Percentiles rank a stretch among this genome's conserved stretches.
Conservation (phyloP, 2,888 invertebrate species). For the Colostygia pectinataria region DNA sequence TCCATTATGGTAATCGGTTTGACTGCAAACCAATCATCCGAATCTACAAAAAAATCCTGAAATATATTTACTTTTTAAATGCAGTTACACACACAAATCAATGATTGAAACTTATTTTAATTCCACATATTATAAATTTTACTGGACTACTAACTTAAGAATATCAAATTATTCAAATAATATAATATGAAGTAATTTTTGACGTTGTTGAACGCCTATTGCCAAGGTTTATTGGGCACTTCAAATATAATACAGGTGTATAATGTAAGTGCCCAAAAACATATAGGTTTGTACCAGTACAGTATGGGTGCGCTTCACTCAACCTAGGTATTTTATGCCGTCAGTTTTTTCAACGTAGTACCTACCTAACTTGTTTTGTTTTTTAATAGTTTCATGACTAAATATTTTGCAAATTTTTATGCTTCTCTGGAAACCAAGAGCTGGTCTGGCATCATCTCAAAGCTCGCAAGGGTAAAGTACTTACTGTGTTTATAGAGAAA, state of each 20-base stretch:
- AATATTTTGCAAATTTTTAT: conserved; percentile 41
- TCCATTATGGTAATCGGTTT: too few species aligned
- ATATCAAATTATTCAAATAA: too few species aligned
- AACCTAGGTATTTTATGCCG: conserved; percentile 16
- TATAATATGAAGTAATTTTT: too few species aligned
- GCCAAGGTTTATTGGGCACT: neutral
- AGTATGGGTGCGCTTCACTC: neutral
- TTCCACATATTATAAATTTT: too few species aligned
- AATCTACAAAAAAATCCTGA: too few species aligned
- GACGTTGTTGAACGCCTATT: neutral
- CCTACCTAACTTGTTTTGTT: conserved; percentile 12
- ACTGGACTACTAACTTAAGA: too few species aligned
- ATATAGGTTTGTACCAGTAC: too few species aligned
- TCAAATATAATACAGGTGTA: too few species aligned
- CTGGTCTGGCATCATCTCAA: conserved; percentile 53
- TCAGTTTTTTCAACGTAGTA: conserved; percentile 20
- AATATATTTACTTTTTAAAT: too few species aligned
- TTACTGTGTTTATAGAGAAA: conserved; percentile 1
- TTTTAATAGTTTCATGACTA: conserved; percentile 20
- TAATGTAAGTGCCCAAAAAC: too few species aligned
- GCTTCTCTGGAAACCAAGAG: conserved; percentile 59
- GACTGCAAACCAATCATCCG: too few species aligned
- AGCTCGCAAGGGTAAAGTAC: conserved; percentile 62
- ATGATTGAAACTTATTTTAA: too few species aligned
- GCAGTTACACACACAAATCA: neutral